Base-by-base conservation (phyloP, 2,797 vertebrate genomes). In the Pangasius mekongensis region DNA sequence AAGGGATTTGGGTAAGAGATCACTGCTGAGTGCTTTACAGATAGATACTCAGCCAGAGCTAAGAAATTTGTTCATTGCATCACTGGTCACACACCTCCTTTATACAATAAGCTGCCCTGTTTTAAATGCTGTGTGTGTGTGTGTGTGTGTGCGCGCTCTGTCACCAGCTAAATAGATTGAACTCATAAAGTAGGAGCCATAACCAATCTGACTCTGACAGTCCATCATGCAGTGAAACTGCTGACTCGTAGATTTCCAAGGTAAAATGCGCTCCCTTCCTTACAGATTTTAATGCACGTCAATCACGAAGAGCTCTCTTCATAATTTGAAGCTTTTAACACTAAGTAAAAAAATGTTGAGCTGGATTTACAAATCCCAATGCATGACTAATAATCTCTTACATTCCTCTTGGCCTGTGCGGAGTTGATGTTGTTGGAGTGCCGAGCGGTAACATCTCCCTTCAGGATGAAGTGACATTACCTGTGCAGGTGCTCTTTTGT, bases 121-220 rank as follows among this genome's bases (percentile, higher is more conserved):
- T 47, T 74, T 47, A 74, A 74, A 74, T 47, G 20, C 60, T 80
- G 39, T 67, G 30, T 87, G 66, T 87, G 82, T 36, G 54, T 86
- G 66, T 58, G 52, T 87, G 83, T 84, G 74, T 86, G 76, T 89
- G 47, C 54, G 36, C 27, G 8, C 52, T 22, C 43, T 76, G 67
- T 92, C 91, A 88, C 78, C 76, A 82, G 58, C 52, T 87, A 64
- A 91, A 91, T 83, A 87, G 88, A 92, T 92, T 86, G 82, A 58
- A 30, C 87, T 90, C 89, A 91, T 91, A 88, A 93, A 90, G 84
- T 74, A 89, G 78, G 74, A 90, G 90, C 88, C 90, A 90, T 90
- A 90, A 84, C 85, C 88, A 81, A 91, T 90, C 89, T 87, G 82
- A 82, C 66, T 86, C 64, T 54, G 52, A 74, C 33, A 84, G 86